A percentile compares a stretch with the other conserved stretches of the same genome.
Evolutionary conservation across 2,113 vertebrate genomes (phyloP).

Genomic region (Micromys minutus): DNA sequence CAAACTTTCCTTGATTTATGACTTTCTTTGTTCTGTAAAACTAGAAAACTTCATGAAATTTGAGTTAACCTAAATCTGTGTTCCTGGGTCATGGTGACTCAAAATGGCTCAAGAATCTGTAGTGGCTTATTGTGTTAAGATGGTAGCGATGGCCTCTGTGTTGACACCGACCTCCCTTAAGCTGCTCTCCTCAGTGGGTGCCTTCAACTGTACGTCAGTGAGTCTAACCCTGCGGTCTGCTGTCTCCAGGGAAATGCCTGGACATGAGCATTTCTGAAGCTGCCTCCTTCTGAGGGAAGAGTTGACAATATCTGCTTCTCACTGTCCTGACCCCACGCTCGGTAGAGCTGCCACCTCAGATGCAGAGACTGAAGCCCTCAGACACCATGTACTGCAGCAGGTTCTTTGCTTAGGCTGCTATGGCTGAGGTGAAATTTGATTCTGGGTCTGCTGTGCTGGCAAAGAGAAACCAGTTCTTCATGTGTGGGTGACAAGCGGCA

Average conservation of each 20-base stretch:
- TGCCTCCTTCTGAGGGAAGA: background rate
- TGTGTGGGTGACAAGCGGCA: background rate
- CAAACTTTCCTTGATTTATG: background rate
- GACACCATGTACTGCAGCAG: background rate
- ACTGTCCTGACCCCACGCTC: background rate
- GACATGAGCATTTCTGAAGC: background rate
- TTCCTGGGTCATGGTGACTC: background rate
- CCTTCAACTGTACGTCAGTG: background rate
- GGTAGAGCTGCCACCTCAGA: background rate
- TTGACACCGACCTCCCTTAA: background rate
- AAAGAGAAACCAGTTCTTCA: conserved; percentile 29
- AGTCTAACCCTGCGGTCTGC: background rate
- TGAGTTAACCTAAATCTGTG: background rate
- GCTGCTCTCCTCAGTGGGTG: background rate
- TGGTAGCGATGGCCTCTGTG: background rate
- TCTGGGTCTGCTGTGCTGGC: background rate
- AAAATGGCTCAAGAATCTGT: background rate
- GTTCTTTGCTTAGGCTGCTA: background rate
- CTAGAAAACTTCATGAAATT: background rate
- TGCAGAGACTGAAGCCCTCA: background rate
- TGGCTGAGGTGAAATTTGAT: background rate
- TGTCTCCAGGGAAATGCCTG: background rate
- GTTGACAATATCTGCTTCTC: background rate
- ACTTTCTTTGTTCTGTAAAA: background rate
- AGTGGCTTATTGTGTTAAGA: background rate